Evolutionary conservation across 2,113 vertebrate species (phyloP), one percentile per base, ranked within the genome.

Genomic region (Triplophysa dalaica): DNA sequence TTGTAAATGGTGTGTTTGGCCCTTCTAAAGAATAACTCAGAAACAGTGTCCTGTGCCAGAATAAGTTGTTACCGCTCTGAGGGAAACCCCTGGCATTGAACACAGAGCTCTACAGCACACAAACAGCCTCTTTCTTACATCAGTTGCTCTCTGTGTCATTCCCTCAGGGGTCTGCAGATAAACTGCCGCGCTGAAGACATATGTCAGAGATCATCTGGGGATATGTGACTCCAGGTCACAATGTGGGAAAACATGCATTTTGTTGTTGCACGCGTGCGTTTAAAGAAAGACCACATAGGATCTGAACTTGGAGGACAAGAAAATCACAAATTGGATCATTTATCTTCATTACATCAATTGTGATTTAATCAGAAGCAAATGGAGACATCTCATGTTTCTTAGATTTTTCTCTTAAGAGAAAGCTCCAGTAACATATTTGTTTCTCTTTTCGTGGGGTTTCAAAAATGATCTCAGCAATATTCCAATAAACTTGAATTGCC

Each of bases 41-140:
- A 58, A 79, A 75, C 54, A 3, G 16, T 24, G 21, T 29, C 45
- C 38, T 56, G 56, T 70, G 68, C 77, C 65, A 77, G 72, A 61
- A 61, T 38, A 58, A 78, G 76, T 38, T 21, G 22, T 70, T 33
- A 22, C 14, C 43, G 64, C 77, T 74, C 56, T 72, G 63, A 78
- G 41, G 56, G 58, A 80, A 79, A 65, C 58, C 73, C 58, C 54
- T 69, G 19, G 63, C 68, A 75, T 21, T 65, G 21, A 80, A 50
- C 61, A 56, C 61, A 26, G 50, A 45, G 24, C 43, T 63, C 63
- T 68, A 54, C 61, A 58, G 48, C 69, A 81, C 73, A 68, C 65
- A 75, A 75, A 81, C 41, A 58, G 21, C 9, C 26, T 68, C 48
- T 64, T 63, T 8, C 4, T 75, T 70, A 84, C 48, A 75, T 75